Conservation (phyloP, 2,113 vertebrate species). For the Melanostigma gelatinosum region DNA sequence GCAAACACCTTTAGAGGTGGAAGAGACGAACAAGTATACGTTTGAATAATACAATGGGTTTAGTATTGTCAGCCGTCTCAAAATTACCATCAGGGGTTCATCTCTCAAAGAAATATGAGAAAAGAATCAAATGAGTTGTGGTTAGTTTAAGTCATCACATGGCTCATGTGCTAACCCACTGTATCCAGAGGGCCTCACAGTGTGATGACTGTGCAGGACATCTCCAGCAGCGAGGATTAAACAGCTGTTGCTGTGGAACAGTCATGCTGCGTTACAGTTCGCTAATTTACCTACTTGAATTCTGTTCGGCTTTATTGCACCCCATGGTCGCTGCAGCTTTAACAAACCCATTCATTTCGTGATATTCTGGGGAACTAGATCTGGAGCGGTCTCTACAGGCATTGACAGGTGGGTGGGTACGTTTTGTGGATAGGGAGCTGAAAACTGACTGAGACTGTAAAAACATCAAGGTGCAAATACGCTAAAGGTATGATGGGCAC, state of each 20-base stretch:
- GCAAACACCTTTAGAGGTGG: slow-evolving; percentile 28
- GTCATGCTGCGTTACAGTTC: not conserved
- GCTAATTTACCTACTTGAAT: slow-evolving; percentile 19
- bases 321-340: not conserved
- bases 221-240: not conserved
- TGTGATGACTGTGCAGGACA: not conserved
- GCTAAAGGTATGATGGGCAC: slow-evolving; percentile 18
- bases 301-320: not conserved
- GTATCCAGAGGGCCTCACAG: not conserved
- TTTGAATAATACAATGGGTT: not conserved
- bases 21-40: not conserved
- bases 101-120: not conserved
- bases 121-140: not conserved
- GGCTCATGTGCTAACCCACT: not conserved
- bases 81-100: not conserved
- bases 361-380: not conserved
- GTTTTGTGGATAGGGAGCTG: slow-evolving; percentile 1
- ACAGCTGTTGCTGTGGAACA: not conserved
- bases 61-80: not conserved
- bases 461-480: slow-evolving; percentile 29
- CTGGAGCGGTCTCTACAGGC: not conserved
- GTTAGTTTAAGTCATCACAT: not conserved
- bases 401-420: not conserved
- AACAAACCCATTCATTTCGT: not conserved
- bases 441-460: slow-evolving; percentile 15